phyloP scores from a whole-genome alignment of 2,113 vertebrate species.

The Panurus biarmicus region DNA sequence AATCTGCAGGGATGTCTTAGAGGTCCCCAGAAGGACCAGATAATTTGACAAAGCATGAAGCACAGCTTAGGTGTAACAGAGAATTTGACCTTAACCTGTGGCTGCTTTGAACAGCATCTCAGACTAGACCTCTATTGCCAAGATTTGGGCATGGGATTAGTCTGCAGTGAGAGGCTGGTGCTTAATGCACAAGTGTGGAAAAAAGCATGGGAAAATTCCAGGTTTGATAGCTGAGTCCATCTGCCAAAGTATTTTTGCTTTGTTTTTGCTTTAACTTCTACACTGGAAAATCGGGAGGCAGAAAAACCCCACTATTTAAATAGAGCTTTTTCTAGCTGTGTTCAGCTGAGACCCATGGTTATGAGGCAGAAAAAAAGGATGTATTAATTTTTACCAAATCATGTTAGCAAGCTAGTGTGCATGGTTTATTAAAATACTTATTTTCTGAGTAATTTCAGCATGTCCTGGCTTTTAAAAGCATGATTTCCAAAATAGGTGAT shows the following conservation, averaged over 20 bases:
- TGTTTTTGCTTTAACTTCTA: neutral
- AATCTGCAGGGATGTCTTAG: neutral
- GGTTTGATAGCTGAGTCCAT: neutral
- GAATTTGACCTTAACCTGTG: neutral
- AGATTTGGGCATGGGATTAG: neutral
- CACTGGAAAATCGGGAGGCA: neutral
- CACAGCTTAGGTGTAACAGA: neutral
- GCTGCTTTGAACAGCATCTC: neutral
- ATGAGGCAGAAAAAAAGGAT: neutral
- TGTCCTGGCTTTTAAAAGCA: neutral
- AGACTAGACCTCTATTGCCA: neutral
- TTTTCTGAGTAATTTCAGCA: neutral
- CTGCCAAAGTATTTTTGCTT: constrained; percentile 3
- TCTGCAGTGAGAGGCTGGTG: neutral
- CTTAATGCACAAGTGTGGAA: neutral
- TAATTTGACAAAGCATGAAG: neutral
- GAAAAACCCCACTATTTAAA: neutral
- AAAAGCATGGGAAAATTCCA: neutral
- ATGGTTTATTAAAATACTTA: neutral
- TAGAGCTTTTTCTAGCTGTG: neutral
- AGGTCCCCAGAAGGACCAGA: neutral
- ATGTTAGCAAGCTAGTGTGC: neutral
- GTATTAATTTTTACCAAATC: neutral
- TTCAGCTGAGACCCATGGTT: neutral
- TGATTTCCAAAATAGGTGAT: neutral